Conservation (phyloP, 2,888 invertebrate genomes). For the Nyleta sp. region DNA sequence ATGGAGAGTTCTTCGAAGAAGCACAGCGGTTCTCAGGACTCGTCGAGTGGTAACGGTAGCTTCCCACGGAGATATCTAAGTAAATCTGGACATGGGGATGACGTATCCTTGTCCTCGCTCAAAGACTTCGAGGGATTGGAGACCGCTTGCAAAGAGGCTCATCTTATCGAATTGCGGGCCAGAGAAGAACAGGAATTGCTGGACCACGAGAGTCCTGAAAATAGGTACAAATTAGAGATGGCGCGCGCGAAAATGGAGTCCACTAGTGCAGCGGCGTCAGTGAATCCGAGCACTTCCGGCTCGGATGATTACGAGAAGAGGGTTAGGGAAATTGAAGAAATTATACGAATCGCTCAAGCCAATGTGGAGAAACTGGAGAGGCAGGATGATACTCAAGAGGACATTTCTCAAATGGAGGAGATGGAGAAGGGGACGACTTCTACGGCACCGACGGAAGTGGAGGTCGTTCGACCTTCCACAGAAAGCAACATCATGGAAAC, state of each 20-base stretch:
- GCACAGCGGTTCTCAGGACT: slow-evolving; percentile 92
- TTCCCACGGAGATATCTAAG: slow-evolving; percentile 89
- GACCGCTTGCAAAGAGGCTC: slow-evolving; percentile 92
- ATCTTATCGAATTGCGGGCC: slow-evolving; percentile 91
- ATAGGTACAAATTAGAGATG: slow-evolving; percentile 84
- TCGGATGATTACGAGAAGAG: slow-evolving; percentile 86
- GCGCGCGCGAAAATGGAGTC: slow-evolving; percentile 69
- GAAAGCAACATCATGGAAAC: slow-evolving; percentile 84
- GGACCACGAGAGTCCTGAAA: slow-evolving; percentile 86
- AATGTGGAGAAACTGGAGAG: slow-evolving; percentile 87
- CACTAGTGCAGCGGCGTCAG: slow-evolving; percentile 80
- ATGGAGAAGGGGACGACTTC: slow-evolving; percentile 66
- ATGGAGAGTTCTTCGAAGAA: slow-evolving; percentile 87
- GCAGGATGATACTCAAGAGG: slow-evolving; percentile 84
- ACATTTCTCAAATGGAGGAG: slow-evolving; percentile 82
- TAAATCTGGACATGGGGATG: slow-evolving; percentile 91
- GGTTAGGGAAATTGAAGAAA: slow-evolving; percentile 88
- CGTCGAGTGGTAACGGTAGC: slow-evolving; percentile 93
- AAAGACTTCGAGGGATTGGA: slow-evolving; percentile 97
- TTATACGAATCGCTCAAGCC: slow-evolving; percentile 87
- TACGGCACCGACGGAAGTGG: slow-evolving; percentile 40
- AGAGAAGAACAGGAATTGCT: slow-evolving; percentile 93
- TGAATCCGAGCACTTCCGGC: slow-evolving; percentile 82
- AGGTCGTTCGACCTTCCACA: slow-evolving; percentile 30
- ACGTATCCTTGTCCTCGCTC: slow-evolving; percentile 92